A percentile compares a stretch with the other conserved stretches of the same genome.
These are phyloP conservation scores for Lynx canadensis DNA, from an alignment of 2,113 vertebrate species.

Conservation along the genomic window DNA sequence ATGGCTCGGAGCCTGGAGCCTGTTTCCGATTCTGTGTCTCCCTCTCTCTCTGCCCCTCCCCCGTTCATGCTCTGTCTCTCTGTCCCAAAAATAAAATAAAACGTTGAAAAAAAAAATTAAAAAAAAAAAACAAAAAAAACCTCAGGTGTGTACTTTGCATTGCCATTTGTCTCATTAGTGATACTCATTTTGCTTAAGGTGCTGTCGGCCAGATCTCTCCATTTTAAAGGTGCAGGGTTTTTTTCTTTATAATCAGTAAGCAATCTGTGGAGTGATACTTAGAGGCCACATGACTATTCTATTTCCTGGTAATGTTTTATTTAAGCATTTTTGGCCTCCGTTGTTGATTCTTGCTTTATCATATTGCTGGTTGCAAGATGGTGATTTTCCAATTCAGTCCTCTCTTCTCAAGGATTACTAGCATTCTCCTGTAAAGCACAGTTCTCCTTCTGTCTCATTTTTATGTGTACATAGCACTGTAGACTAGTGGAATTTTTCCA, in stretches of 20 bases:
- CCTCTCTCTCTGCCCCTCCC: no score
- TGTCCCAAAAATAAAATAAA: no score
- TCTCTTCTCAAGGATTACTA: background rate
- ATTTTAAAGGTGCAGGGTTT: constrained; percentile 18
- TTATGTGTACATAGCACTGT: background rate
- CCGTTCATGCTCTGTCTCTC: no score
- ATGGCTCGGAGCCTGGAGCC: no score
- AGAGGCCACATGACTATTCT: background rate
- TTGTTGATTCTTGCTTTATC: background rate
- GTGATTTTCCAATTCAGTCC: background rate
- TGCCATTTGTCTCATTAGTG: background rate
- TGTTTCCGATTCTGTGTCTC: no score
- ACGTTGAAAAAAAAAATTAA: no score
- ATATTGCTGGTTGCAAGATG: background rate
- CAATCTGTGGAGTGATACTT: background rate
- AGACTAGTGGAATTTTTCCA: background rate
- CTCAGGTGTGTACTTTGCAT: background rate
- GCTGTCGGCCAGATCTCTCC: background rate
- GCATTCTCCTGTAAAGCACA: background rate
- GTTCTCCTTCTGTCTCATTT: background rate
- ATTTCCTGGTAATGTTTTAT: background rate
- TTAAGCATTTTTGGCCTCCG: background rate
- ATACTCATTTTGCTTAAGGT: background rate
- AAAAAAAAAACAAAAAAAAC: no score
- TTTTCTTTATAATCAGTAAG: background rate